These are phyloP conservation scores for Drosophila nannoptera DNA, from an alignment of 1,140 invertebrate genomes.

Conservation along the genomic window DNA sequence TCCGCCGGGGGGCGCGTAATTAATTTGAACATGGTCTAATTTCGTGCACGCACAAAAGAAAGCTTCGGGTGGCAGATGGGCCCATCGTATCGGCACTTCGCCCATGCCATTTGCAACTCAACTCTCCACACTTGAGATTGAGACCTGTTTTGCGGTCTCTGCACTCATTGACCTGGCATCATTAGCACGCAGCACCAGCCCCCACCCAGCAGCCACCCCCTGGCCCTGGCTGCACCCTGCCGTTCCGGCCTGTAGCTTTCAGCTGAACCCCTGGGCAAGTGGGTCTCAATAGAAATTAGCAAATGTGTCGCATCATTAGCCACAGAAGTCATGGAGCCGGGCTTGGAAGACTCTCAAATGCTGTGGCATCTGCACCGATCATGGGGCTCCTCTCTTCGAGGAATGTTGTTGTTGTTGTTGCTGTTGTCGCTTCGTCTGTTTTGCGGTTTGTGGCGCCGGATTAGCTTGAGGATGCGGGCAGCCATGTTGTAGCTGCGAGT, in stretches of 20 bases:
- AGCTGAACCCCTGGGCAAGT: slow-evolving; percentile 50
- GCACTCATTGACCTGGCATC: slow-evolving; percentile 42
- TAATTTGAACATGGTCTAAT: slow-evolving; percentile 75
- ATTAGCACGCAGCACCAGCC: slow-evolving; percentile 25
- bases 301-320: slow-evolving; percentile 78
- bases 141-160: slow-evolving; percentile 70
- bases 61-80: slow-evolving; percentile 52
- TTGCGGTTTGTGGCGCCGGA: slow-evolving; percentile 73
- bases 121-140: slow-evolving; percentile 42
- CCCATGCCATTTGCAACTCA: slow-evolving; percentile 23
- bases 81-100: slow-evolving; percentile 22
- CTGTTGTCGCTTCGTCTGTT: slow-evolving; percentile 21
- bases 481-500: slow-evolving; percentile 36
- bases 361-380: slow-evolving; percentile 25
- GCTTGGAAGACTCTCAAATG: slow-evolving; percentile 70
- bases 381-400: slow-evolving; percentile 13
- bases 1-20: slow-evolving; percentile 25
- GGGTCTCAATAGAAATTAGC: slow-evolving; percentile 75
- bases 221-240: neutral
- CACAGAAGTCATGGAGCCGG: slow-evolving; percentile 50
- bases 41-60: slow-evolving; percentile 67
- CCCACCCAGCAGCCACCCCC: neutral
- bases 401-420: slow-evolving; percentile 2
- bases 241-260: slow-evolving; percentile 2
- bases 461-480: slow-evolving; percentile 75